A percentile compares a stretch with the other conserved stretches of the same genome.
These are phyloP conservation scores for Pteronura brasiliensis DNA, from an alignment of 2,113 vertebrate genomes.

Conservation along the genomic window DNA sequence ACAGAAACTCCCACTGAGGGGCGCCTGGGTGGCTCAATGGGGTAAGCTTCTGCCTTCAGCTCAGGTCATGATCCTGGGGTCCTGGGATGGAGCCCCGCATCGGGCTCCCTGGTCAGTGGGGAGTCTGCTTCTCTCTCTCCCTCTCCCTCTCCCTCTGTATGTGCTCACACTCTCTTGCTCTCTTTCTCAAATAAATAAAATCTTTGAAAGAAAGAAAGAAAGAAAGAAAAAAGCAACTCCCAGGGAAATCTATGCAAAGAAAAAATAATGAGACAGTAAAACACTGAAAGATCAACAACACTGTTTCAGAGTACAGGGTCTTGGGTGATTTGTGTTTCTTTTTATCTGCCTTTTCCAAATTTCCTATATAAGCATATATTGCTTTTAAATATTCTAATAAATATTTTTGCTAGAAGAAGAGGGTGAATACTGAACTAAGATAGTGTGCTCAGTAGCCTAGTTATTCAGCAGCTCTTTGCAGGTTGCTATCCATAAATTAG, in stretches of 20 bases:
- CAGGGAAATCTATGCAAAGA: not conserved
- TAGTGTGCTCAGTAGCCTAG: not conserved
- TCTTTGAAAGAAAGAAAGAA: too few relatives aligned
- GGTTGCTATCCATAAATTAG: not conserved
- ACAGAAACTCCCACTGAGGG: not conserved
- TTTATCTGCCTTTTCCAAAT: conserved; percentile 31
- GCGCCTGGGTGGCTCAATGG: too few relatives aligned
- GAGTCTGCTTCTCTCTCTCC: too few relatives aligned
- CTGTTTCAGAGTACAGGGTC: not conserved
- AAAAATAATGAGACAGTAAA: not conserved
- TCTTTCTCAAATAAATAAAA: too few relatives aligned
- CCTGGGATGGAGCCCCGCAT: too few relatives aligned
- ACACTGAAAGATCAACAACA: not conserved
- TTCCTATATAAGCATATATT: not conserved
- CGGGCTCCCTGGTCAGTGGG: too few relatives aligned
- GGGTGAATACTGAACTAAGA: not conserved
- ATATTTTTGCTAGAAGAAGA: not conserved
- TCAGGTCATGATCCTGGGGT: too few relatives aligned
- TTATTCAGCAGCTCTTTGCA: not conserved
- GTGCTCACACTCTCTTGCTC: too few relatives aligned
- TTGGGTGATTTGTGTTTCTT: not conserved
- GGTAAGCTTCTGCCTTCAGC: too few relatives aligned
- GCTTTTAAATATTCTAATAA: conserved; percentile 5
- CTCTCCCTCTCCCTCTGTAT: too few relatives aligned
- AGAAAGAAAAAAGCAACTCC: not conserved